A percentile compares a stretch with the other conserved stretches of the same genome.
These are phyloP conservation scores for Antheraea yamamai DNA, from an alignment of 2,888 invertebrate species.

Conservation along the genomic window DNA sequence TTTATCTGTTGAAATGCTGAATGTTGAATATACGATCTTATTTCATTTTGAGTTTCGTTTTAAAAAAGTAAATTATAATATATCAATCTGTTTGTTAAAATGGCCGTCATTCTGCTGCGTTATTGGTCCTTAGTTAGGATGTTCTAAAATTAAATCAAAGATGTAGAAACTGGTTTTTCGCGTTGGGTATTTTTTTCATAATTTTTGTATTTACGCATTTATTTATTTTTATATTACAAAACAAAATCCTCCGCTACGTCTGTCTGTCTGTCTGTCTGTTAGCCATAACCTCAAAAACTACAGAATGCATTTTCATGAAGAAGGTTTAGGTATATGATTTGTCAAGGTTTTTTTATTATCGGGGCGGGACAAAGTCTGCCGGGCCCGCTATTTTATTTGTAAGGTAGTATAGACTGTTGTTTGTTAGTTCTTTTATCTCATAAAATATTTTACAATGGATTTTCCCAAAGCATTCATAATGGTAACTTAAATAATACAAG, in stretches of 20 bases:
- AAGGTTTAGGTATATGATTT: no score
- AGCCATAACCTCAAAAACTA: no score
- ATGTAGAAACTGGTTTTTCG: background rate
- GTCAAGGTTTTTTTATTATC: no score
- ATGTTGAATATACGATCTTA: background rate
- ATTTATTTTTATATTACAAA: no score
- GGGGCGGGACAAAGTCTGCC: no score
- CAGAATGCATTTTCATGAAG: no score
- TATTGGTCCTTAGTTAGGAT: background rate
- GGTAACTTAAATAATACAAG: background rate
- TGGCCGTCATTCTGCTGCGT: background rate
- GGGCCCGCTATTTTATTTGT: no score
- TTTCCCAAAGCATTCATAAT: background rate
- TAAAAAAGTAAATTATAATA: background rate
- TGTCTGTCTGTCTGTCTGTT: no score
- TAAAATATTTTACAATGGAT: background rate
- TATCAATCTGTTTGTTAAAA: background rate
- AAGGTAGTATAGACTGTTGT: no score
- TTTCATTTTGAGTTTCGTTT: conserved; percentile 3
- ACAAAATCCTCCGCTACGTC: no score
- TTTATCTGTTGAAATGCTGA: conserved; percentile 42
- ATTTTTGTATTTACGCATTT: background rate
- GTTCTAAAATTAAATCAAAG: background rate
- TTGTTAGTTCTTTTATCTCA: background rate
- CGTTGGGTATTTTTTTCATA: background rate